Evolutionary conservation across 2,888 invertebrate species (phyloP), one percentile per base, ranked within the genome.

Genomic region (Andrena chrysosceles): DNA sequence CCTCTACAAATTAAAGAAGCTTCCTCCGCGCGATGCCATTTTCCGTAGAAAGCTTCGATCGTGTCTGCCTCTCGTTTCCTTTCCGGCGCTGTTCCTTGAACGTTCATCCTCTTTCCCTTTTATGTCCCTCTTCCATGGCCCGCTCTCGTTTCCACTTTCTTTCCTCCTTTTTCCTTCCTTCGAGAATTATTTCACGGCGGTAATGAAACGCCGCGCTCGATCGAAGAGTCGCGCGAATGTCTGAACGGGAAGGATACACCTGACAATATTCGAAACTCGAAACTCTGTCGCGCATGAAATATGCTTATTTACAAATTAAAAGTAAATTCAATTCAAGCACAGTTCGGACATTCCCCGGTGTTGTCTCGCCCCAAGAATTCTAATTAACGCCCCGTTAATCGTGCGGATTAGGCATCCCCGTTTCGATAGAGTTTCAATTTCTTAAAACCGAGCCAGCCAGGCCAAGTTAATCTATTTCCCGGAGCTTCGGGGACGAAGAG

Each of bases 1-100:
- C 73, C 75, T 62, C 67, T 80, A 76, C 81, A 86, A 88, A 86
- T 87, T 88, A 88, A 86, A 87, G 85, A 85, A 76, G 67, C 81
- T 77, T 72, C 63, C 59, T 63, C 16, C 52, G 29, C 60, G 56
- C 78, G 67, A 49, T 78, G 70, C 66, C 66, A 75, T 75, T 81
- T 72, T 67, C 73, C 35, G 52, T 67, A 49, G 42, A 70, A 83
- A 83, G 62, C 77, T 52, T 59, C 70, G 75, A 75, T 79, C 78
- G 54, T 48, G 49, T 79, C 71, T 72, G 31, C 52, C 31, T 59
- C 42, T 49, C 73, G 66, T 35, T 77, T 63, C 42, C 56, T 49
- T 67, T 20, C 31, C 62, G 23, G 13, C 31, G 10, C 5, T 31
- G 8, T 54, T 49, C 59, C 64, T 26, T 48, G n/a, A 13, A 20